phyloP scores from a whole-genome alignment of 2,113 vertebrate genomes.

The Sus scrofa region DNA sequence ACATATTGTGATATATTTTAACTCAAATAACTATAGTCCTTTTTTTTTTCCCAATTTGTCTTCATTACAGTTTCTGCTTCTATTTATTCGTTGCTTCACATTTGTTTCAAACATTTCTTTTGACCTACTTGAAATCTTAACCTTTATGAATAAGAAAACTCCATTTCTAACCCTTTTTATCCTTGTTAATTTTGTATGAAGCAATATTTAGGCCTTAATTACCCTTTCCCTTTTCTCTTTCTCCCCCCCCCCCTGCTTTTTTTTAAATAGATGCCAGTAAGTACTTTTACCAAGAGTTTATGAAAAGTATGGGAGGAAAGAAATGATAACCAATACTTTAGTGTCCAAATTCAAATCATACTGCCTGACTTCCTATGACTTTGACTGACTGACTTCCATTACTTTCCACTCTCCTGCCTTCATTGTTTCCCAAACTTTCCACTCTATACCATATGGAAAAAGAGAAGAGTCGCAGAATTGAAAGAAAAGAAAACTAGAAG shows the following conservation, averaged over 20 bases:
- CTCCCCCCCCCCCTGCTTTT: too few relatives aligned
- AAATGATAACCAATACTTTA: not conserved
- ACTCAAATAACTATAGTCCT: not conserved
- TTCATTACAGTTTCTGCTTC: not conserved
- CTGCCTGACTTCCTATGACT: not conserved
- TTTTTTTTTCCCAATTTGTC: not conserved
- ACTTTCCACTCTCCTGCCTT: not conserved
- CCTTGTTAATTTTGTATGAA: not conserved
- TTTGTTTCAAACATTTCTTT: not conserved
- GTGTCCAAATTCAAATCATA: not conserved
- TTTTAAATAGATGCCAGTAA: not conserved
- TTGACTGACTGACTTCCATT: not conserved
- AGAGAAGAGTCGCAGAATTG: not conserved
- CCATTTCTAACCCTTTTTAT: not conserved
- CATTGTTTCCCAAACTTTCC: not conserved
- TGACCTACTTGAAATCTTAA: not conserved
- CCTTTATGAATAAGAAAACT: not conserved
- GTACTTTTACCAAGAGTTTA: not conserved
- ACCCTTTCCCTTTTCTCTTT: not conserved
- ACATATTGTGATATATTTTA: not conserved
- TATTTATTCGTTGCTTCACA: not conserved
- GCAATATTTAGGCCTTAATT: not conserved
- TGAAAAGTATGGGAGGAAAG: not conserved
- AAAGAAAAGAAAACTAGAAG: conserved; percentile 14
- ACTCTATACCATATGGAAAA: not conserved